A percentile compares a stretch with the other conserved stretches of the same genome.
Evolutionary conservation across 2,113 vertebrate species (phyloP).

Genomic region (human): DNA sequence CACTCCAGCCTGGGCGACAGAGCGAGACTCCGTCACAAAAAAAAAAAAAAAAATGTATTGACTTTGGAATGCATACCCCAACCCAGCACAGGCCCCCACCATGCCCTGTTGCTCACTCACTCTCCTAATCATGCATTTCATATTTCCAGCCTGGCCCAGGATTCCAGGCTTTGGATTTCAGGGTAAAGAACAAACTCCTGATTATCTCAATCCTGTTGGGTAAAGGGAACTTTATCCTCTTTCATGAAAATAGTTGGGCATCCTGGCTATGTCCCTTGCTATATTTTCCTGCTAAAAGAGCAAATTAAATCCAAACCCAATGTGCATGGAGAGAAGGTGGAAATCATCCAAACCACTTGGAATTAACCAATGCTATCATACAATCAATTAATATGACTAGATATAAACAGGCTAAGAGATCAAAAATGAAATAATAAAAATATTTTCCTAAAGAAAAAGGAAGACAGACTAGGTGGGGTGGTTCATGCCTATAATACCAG

Average conservation of each 20-base stretch:
- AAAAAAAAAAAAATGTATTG: not conserved
- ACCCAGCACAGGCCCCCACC: not conserved
- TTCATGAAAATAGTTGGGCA: not conserved
- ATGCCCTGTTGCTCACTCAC: not conserved
- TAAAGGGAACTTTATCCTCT: not conserved
- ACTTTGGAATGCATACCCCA: not conserved
- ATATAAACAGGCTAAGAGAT: not conserved
- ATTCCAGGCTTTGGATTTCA: not conserved
- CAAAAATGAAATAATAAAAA: not conserved
- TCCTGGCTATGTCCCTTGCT: not conserved
- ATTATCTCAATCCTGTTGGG: not conserved
- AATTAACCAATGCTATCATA: not conserved
- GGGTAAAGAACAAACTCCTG: not conserved
- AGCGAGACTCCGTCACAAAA: too few relatives aligned
- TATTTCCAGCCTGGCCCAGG: not conserved
- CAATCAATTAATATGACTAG: not conserved
- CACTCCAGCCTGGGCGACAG: too few relatives aligned
- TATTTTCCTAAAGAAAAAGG: not conserved
- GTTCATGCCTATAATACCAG: too few relatives aligned
- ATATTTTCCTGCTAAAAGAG: not conserved
- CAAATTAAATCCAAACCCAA: not conserved
- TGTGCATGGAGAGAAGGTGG: not conserved
- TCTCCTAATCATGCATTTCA: not conserved
- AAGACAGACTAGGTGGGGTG: not conserved
- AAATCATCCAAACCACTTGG: not conserved